Percentiles rank a stretch among this genome's conserved stretches.
These are phyloP conservation scores for Fulmarus glacialis DNA, from an alignment of 2,113 vertebrate genomes.

Conservation along the genomic window DNA sequence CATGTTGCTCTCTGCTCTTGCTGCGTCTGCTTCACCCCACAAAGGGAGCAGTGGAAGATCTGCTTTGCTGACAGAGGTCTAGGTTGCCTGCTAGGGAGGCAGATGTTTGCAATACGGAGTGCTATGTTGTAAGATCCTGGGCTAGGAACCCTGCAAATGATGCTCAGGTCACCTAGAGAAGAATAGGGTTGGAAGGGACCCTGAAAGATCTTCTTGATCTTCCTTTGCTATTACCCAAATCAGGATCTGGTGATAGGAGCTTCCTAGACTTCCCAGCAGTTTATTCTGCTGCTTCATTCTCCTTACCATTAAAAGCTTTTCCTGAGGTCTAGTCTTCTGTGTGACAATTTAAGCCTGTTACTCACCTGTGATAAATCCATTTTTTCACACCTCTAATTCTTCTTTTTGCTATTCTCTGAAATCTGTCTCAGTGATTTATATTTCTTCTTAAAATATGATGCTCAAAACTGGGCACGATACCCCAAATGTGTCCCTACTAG, in stretches of 20 bases:
- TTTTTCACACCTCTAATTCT: neutral
- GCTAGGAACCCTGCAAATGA: neutral
- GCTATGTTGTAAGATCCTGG: neutral
- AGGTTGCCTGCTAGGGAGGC: neutral
- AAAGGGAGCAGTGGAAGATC: neutral
- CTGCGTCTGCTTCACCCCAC: neutral
- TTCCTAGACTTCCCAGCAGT: neutral
- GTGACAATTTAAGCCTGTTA: neutral
- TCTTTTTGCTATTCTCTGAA: neutral
- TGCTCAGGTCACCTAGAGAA: neutral
- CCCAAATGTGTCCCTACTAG: neutral
- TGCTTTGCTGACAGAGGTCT: neutral
- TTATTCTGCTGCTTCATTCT: neutral
- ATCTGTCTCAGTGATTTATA: neutral
- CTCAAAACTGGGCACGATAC: neutral
- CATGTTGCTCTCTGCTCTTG: neutral
- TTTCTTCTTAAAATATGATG: neutral
- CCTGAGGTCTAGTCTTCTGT: neutral
- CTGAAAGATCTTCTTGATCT: neutral
- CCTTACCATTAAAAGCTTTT: neutral
- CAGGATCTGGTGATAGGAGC: neutral
- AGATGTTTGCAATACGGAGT: neutral
- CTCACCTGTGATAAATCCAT: neutral
- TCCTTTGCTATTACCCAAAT: neutral
- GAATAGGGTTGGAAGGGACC: neutral